phyloP scores from a whole-genome alignment of 2,888 invertebrate genomes.

The Brenthis hecate region DNA sequence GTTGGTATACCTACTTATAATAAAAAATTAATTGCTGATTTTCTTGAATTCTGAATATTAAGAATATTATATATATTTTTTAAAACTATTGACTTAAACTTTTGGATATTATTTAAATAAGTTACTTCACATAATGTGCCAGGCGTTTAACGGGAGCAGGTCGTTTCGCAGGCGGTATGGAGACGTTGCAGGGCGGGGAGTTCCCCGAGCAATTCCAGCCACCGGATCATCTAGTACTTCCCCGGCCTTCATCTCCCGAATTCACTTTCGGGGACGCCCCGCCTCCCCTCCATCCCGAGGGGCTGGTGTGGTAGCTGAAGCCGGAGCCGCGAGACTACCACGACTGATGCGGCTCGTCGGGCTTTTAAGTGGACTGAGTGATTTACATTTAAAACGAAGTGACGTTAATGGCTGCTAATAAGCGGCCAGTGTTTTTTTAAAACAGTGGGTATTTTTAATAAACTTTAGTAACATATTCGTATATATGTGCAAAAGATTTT shows the following conservation, averaged over 20 bases:
- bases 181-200: constrained; percentile 74
- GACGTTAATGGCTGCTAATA: constrained; percentile 35
- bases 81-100: no score
- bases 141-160: constrained; percentile 84
- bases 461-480: not conserved
- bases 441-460: constrained; percentile 13
- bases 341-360: constrained; percentile 82
- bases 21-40: no score
- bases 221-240: constrained; percentile 85
- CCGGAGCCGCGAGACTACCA: constrained; percentile 83
- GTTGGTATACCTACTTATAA: no score
- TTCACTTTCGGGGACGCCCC: constrained; percentile 84
- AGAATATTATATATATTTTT: no score
- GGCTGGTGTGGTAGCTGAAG: constrained; percentile 82
- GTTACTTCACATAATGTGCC: constrained; percentile 31
- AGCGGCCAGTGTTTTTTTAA: not conserved
- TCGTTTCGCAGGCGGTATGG: constrained; percentile 90
- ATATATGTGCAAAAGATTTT: constrained; percentile 1
- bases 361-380: constrained; percentile 70
- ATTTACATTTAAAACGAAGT: constrained; percentile 44
- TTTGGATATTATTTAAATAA: not conserved
- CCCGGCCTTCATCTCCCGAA: constrained; percentile 89
- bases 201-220: constrained; percentile 83
- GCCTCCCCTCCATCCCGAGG: constrained; percentile 77
- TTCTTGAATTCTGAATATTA: no score